Percentiles rank a stretch among this genome's conserved stretches.
phyloP scores from a whole-genome alignment of 2,113 vertebrate species.

The Larimichthys crocea region DNA sequence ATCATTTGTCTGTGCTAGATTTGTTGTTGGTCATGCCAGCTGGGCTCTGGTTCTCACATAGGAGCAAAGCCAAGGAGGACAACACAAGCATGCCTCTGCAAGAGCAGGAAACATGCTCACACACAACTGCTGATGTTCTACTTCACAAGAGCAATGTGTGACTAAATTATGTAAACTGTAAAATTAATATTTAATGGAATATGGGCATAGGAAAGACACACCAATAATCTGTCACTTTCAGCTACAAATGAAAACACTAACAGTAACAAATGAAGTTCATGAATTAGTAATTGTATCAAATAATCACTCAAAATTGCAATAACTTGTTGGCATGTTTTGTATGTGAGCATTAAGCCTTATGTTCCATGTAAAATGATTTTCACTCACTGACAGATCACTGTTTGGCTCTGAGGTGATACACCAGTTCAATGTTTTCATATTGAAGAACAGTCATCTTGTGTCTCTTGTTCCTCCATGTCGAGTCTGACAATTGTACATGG shows the following conservation, averaged over 20 bases:
- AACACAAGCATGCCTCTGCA: neutral
- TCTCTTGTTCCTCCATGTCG: conserved; percentile 6
- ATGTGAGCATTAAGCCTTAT: neutral
- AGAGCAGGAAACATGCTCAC: neutral
- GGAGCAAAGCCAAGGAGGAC: conserved; percentile 25
- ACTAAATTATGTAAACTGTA: conserved; percentile 58
- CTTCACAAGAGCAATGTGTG: conserved; percentile 38
- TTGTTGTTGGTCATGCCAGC: conserved; percentile 28
- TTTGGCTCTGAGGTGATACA: neutral
- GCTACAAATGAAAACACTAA: neutral
- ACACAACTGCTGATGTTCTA: conserved; percentile 15
- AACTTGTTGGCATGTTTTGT: neutral
- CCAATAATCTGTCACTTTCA: neutral
- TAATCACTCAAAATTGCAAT: neutral
- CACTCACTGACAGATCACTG: neutral
- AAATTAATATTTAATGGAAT: conserved; percentile 53
- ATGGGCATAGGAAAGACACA: neutral
- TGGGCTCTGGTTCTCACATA: conserved; percentile 27
- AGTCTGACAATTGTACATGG: conserved; percentile 10
- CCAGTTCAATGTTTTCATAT: neutral
- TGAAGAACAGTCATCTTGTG: neutral
- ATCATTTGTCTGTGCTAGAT: conserved; percentile 24
- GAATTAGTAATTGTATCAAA: neutral
- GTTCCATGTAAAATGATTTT: neutral
- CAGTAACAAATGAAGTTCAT: neutral